Conservation (phyloP, 2,797 vertebrate species). For the Eptatretus atami region DNA sequence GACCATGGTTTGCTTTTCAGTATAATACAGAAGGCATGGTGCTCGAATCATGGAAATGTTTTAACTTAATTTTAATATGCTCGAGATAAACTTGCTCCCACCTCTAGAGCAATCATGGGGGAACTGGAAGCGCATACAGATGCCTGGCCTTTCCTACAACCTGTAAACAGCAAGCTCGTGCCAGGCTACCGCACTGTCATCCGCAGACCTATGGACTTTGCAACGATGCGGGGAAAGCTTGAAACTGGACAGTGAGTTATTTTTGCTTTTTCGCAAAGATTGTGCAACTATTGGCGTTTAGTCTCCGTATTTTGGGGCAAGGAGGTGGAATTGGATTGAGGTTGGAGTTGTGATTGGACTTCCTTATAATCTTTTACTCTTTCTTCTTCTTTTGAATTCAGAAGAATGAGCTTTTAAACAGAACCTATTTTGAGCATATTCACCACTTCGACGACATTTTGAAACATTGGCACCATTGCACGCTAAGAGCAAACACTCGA, state of each 20-base stretch:
- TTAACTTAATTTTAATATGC: constrained; percentile 5
- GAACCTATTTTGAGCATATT: no score
- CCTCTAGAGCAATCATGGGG: constrained; percentile 42
- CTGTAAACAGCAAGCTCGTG: constrained; percentile 89
- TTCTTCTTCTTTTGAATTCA: no score
- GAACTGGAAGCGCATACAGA: constrained; percentile 90
- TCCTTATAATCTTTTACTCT: no score
- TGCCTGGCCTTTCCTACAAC: constrained; percentile 89
- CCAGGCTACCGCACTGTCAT: constrained; percentile 94
- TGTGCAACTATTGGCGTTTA: no score
- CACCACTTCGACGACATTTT: no score
- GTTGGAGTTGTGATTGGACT: no score
- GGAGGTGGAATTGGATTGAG: no score
- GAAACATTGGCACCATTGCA: no score
- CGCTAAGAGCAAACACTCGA: no score
- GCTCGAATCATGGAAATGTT: constrained; percentile 9
- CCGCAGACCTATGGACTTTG: constrained; percentile 98
- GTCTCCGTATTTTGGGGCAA: no score
- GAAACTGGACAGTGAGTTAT: constrained; percentile 80
- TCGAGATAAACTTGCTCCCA: constrained; percentile 6
- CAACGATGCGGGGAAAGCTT: constrained; percentile 88
- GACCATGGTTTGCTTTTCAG: not conserved
- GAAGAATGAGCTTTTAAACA: no score
- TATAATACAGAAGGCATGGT: not conserved
- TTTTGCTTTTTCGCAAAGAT: no score